Base-by-base conservation (phyloP, 2,113 vertebrate species). In the Lophius piscatorius region DNA sequence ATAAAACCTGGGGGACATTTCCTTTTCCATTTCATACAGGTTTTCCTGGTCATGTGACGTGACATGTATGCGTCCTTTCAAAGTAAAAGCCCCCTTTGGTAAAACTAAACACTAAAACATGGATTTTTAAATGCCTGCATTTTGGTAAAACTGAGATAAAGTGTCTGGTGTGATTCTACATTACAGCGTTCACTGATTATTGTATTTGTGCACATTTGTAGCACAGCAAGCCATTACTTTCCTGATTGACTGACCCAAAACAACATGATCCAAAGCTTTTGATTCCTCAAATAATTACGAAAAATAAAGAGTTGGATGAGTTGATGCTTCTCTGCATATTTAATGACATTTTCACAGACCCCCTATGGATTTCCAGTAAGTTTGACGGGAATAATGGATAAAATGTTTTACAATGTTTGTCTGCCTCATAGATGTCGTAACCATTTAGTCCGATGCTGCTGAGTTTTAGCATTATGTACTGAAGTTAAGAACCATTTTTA, bases 301-400 rank as follows among this genome's bases (percentile, higher is more conserved):
- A 48, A 72, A 75, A 74, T 49, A 16, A 74, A 70, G 56, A 58
- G 35, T n/a, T n/a, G n/a, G 56, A 28, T 73, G 56, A 72, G 52
- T 72, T 57, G 35, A 76, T 81, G 9, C 72, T 79, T 78, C 69
- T 54, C 44, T 60, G 59, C 70, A 79, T 54, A 75, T 79, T 79
- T 73, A 79, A 82, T 82, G 62, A 74, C 28, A 21, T 70, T 81
- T 75, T 64, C 42, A 76, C 51, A 29, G 64, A 65, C 70, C 41
- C 70, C 63, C 40, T 59, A 63, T 70, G 61, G 70, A 79, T 87
- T 47, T 49, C 17, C 52, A 1, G 56, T 62, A 47, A 46, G 55
- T 22, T 47, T 10, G 20, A 56, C 51, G 62, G 39, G 36, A 16
- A 10, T 60, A 51, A 75, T 74, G 34, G 82, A 74, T 45, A n/a